These are phyloP conservation scores for Zophobas atratus DNA, from an alignment of 1,140 invertebrate genomes.

Conservation along the genomic window DNA sequence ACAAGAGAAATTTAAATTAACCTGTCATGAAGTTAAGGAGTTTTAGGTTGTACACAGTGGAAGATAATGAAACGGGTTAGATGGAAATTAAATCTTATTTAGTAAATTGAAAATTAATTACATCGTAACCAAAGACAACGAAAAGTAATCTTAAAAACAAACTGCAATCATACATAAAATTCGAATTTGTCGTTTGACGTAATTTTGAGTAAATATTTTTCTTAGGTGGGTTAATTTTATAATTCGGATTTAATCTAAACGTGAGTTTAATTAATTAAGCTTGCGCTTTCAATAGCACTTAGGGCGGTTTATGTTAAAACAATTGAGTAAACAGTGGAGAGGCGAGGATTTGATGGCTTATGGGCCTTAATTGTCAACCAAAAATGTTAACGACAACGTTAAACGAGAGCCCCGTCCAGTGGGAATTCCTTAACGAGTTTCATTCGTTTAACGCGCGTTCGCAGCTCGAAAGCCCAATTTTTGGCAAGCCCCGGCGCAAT, in stretches of 20 bases:
- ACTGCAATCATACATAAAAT: too few species aligned
- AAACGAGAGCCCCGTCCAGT: constrained; percentile 20
- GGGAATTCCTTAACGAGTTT: constrained; percentile 24
- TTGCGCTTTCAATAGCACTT: too few species aligned
- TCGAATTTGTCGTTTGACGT: too few species aligned
- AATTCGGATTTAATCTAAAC: too few species aligned
- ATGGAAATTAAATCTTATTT: too few species aligned
- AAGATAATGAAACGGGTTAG: not conserved
- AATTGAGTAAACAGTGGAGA: not conserved
- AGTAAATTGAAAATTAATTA: too few species aligned
- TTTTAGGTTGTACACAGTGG: not conserved
- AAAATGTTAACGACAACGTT: constrained; percentile 24
- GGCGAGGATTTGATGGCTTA: not conserved
- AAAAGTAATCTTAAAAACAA: too few species aligned
- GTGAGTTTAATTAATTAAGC: too few species aligned
- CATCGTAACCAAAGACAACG: too few species aligned
- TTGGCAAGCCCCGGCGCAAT: constrained; percentile 17
- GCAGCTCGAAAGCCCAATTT: constrained; percentile 27
- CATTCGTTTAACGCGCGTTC: constrained; percentile 19
- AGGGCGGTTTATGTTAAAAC: not conserved
- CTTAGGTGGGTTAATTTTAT: too few species aligned
- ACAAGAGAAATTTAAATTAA: not conserved
- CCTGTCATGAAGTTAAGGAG: not conserved
- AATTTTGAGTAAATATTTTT: too few species aligned
- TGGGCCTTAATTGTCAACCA: not conserved